Percentiles rank a stretch among this genome's conserved stretches.
Evolutionary conservation across 2,888 invertebrate species (phyloP).

Genomic region (Eristalis pertinax): DNA sequence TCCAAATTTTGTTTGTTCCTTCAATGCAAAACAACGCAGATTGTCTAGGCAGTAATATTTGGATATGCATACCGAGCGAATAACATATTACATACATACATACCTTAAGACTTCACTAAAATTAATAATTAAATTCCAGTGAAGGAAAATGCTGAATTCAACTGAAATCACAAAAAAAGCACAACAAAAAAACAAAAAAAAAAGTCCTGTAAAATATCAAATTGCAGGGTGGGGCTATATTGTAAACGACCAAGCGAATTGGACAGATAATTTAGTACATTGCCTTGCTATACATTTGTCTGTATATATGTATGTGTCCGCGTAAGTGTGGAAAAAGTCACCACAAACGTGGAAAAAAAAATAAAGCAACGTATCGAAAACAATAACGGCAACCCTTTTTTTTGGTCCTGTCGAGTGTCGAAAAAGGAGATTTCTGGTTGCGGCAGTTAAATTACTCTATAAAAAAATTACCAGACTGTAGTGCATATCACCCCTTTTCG

Average conservation of each 20-base stretch:
- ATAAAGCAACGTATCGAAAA: not conserved
- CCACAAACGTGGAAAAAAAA: not conserved
- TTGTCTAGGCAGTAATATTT: no score
- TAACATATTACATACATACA: no score
- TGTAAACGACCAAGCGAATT: not conserved
- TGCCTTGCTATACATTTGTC: not conserved
- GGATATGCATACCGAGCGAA: no score
- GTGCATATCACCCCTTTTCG: not conserved
- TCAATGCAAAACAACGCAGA: no score
- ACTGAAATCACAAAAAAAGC: not conserved
- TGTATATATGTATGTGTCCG: not conserved
- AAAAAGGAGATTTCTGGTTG: conserved; percentile 7
- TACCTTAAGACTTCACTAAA: not conserved
- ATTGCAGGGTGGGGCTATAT: not conserved
- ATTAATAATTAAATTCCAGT: not conserved
- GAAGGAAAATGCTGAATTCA: not conserved
- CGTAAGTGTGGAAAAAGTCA: not conserved
- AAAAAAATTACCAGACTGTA: not conserved
- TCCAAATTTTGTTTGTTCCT: no score
- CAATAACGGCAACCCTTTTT: conserved; percentile 6
- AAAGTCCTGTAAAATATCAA: not conserved
- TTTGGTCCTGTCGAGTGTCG: conserved; percentile 12
- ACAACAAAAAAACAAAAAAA: no score
- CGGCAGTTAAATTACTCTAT: conserved; percentile 10
- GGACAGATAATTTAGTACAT: conserved; percentile 2